Evolutionary conservation across 1,140 invertebrate species (phyloP).

Genomic region (Lasioglossum albipes): DNA sequence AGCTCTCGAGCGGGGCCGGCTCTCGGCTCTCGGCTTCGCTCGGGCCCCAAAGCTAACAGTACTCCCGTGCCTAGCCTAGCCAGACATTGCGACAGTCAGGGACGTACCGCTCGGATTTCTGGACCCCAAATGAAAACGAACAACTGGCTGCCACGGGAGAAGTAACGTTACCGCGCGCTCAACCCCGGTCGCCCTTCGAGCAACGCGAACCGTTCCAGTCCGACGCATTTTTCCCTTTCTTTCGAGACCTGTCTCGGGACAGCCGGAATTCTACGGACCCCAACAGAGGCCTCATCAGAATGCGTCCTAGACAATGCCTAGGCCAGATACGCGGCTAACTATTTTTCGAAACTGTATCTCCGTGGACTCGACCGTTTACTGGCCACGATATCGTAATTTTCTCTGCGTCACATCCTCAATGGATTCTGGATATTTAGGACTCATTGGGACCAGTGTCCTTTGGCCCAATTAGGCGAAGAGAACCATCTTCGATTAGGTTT

Average conservation of each 20-base stretch:
- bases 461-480: no score
- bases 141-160: background rate
- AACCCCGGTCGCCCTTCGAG: constrained; percentile 4
- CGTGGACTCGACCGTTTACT: no score
- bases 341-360: no score
- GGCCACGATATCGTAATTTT: no score
- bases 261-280: background rate
- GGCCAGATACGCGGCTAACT: no score
- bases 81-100: constrained; percentile 63
- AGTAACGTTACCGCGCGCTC: constrained; percentile 10
- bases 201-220: background rate
- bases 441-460: no score
- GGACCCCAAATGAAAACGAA: constrained; percentile 49
- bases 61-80: constrained; percentile 61
- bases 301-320: no score
- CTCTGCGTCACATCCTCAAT: no score
- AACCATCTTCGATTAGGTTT: no score
- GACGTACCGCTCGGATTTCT: constrained; percentile 61
- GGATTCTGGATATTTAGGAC: no score
- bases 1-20: constrained; percentile 10
- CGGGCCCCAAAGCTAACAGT: constrained; percentile 60
- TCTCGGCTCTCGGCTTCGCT: background rate
- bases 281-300: no score
- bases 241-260: background rate
- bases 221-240: background rate